These are phyloP conservation scores for Artibeus lituratus DNA, from an alignment of 2,797 vertebrate genomes.

Conservation along the genomic window DNA sequence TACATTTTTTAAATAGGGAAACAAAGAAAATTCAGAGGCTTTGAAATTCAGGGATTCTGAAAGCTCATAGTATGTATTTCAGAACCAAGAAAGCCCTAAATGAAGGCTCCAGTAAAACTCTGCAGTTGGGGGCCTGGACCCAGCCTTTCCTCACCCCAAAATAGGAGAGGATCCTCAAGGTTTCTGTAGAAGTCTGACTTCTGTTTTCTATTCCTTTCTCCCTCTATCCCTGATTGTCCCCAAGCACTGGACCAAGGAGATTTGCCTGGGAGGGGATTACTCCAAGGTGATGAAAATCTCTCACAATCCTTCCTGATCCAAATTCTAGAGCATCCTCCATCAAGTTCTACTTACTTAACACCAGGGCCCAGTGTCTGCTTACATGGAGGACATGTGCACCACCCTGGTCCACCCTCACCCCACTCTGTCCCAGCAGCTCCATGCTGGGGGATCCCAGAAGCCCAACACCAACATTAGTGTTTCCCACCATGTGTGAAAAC, in stretches of 20 bases:
- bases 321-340: background rate
- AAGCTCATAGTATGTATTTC: background rate
- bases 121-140: background rate
- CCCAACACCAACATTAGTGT: background rate
- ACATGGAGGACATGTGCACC: too few species aligned
- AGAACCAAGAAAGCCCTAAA: background rate
- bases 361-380: background rate
- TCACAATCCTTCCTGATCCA: background rate
- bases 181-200: background rate
- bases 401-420: too few species aligned
- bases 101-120: background rate
- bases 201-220: background rate
- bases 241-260: background rate
- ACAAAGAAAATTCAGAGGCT: background rate
- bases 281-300: background rate
- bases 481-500: background rate
- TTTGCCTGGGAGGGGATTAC: background rate
- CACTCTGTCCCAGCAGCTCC: background rate
- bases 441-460: background rate
- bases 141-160: background rate
- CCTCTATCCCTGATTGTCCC: background rate
- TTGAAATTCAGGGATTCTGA: background rate
- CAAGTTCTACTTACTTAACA: background rate
- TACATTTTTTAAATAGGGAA: conserved; percentile 14
- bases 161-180: background rate